Evolutionary conservation across 2,888 invertebrate species (phyloP).

Genomic region (Ceratothoa steindachneri): DNA sequence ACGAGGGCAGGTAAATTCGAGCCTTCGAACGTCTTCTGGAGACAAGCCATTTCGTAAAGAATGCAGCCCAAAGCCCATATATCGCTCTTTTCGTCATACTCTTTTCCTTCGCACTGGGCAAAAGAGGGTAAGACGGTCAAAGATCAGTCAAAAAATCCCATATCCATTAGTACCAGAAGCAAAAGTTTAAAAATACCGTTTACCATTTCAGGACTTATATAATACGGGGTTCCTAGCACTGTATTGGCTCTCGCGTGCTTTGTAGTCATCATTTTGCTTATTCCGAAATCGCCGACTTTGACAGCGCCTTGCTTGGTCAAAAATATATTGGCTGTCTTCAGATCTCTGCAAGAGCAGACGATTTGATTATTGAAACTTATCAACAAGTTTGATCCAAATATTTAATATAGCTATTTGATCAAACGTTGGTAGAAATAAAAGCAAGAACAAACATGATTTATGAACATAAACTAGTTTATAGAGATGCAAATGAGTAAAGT

Average conservation of each 20-base stretch:
- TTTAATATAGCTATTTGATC: too few relatives aligned
- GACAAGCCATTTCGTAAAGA: constrained; percentile 68
- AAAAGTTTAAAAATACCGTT: background rate
- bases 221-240: constrained; percentile 69
- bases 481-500: too few relatives aligned
- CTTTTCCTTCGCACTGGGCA: constrained; percentile 67
- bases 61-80: constrained; percentile 75
- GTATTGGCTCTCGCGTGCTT: constrained; percentile 63
- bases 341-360: constrained; percentile 56
- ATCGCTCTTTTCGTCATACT: constrained; percentile 71
- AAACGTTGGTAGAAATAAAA: background rate
- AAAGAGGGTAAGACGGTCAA: too few relatives aligned
- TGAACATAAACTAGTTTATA: background rate
- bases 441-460: background rate
- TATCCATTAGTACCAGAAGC: background rate
- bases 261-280: constrained; percentile 68
- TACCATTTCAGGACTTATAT: constrained; percentile 68
- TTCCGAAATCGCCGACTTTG: constrained; percentile 72
- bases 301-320: constrained; percentile 64
- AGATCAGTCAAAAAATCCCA: constrained; percentile 9
- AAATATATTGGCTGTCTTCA: constrained; percentile 72
- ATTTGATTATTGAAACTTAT: too few relatives aligned
- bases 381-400: too few relatives aligned
- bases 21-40: constrained; percentile 69
- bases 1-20: constrained; percentile 68